Conservation (phyloP, 2,797 vertebrate genomes). For the Gymnoscopelus braueri region DNA sequence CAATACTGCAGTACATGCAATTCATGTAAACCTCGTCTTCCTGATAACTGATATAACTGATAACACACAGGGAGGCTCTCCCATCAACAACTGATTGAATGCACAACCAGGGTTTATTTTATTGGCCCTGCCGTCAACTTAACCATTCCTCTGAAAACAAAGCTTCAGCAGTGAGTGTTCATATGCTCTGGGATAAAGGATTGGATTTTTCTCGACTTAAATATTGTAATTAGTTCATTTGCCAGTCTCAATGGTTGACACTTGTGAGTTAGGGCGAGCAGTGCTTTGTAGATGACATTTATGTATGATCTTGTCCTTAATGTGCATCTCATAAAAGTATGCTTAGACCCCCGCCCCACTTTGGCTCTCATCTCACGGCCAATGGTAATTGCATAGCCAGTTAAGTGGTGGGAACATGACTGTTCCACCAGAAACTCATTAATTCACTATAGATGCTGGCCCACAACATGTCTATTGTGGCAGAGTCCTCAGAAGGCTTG, state of each 20-base stretch:
- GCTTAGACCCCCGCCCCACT: conserved; percentile 33
- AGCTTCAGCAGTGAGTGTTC: neutral
- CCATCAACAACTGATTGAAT: neutral
- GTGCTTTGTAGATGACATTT: conserved; percentile 40
- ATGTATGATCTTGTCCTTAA: conserved; percentile 44
- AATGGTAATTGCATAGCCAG: conserved; percentile 68
- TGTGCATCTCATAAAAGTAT: conserved; percentile 54
- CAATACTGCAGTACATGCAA: neutral
- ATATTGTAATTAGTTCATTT: conserved; percentile 42
- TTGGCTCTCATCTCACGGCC: conserved; percentile 51
- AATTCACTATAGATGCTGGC: conserved; percentile 78
- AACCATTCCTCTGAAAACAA: conserved; percentile 1
- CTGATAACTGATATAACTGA: conserved; percentile 10
- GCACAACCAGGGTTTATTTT: neutral
- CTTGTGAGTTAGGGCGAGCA: conserved; percentile 2
- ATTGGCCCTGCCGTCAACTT: neutral
- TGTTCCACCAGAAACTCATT: conserved; percentile 78
- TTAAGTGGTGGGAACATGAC: conserved; percentile 75
- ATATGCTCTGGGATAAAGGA: too few species aligned
- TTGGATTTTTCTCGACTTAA: conserved; percentile 1
- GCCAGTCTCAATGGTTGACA: conserved; percentile 8
- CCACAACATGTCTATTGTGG: conserved; percentile 80
- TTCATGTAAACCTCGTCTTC: conserved; percentile 13
- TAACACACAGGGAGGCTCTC: conserved; percentile 12
- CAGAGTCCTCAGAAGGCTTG: conserved; percentile 71